These are phyloP conservation scores for Pachycephus smyrnensis DNA, from an alignment of 2,888 invertebrate genomes.

Conservation along the genomic window DNA sequence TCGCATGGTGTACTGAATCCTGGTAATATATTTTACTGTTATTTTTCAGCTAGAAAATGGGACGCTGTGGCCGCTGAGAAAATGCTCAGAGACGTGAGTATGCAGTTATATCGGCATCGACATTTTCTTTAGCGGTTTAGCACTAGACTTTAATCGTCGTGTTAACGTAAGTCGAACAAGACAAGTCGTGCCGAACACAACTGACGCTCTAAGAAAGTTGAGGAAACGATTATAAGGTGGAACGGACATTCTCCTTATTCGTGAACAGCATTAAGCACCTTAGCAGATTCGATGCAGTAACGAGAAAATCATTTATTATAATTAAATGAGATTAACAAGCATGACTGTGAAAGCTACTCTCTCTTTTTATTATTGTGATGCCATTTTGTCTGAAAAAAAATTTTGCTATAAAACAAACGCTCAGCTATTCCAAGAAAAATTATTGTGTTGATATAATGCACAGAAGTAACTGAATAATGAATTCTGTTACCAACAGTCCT, in stretches of 20 bases:
- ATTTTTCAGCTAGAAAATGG: slow-evolving; percentile 82
- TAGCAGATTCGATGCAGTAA: neutral
- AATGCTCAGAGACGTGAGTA: slow-evolving; percentile 88
- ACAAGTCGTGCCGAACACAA: neutral
- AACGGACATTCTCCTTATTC: slow-evolving; percentile 10
- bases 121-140: neutral
- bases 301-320: neutral
- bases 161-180: neutral
- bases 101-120: neutral
- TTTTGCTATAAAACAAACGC: neutral
- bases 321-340: slow-evolving; percentile 2
- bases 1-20: neutral
- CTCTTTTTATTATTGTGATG: neutral
- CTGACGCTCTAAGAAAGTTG: neutral
- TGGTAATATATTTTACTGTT: neutral
- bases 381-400: neutral
- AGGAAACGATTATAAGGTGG: slow-evolving; percentile 3
- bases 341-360: slow-evolving; percentile 3
- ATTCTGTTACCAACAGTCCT: slow-evolving; percentile 69
- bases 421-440: neutral
- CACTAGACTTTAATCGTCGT: neutral
- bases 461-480: neutral
- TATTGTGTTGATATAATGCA: neutral
- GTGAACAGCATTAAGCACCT: neutral
- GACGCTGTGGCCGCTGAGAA: slow-evolving; percentile 89